Evolutionary conservation across 2,113 vertebrate species (phyloP).

Genomic region (Donacobius atricapilla): DNA sequence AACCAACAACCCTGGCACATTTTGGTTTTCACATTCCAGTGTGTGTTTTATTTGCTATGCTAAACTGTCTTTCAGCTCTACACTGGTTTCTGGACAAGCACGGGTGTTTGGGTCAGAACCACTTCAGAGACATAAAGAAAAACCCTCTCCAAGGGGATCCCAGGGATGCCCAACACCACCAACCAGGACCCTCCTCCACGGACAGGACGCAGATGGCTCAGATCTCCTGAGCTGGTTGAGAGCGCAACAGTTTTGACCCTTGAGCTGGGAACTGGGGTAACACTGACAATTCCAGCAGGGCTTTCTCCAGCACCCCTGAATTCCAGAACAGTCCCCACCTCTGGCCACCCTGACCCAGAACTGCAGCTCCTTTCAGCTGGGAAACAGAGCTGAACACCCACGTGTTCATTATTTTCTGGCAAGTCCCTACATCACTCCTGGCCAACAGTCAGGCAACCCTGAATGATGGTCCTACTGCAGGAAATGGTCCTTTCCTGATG

Average conservation of each 20-base stretch:
- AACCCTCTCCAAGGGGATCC: background rate
- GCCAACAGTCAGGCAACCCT: background rate
- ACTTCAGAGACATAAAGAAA: background rate
- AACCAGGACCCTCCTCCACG: rapidly evolving
- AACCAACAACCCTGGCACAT: background rate
- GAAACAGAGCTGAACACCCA: background rate
- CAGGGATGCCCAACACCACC: too few species aligned
- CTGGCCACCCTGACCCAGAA: background rate
- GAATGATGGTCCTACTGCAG: background rate
- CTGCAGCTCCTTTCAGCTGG: background rate
- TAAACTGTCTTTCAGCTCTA: background rate
- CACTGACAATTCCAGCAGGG: background rate
- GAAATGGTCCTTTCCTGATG: background rate
- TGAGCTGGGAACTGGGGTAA: background rate
- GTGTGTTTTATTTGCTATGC: background rate
- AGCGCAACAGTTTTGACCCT: background rate
- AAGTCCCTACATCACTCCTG: background rate
- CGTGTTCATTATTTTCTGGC: background rate
- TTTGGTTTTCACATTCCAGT: background rate
- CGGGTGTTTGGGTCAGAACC: background rate
- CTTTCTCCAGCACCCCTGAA: background rate
- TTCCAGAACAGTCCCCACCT: background rate
- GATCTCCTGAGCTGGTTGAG: background rate
- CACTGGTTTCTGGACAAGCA: background rate
- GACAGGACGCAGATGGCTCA: background rate